phyloP scores from a whole-genome alignment of 2,797 vertebrate species.

The Percopsis omiscomaycus region DNA sequence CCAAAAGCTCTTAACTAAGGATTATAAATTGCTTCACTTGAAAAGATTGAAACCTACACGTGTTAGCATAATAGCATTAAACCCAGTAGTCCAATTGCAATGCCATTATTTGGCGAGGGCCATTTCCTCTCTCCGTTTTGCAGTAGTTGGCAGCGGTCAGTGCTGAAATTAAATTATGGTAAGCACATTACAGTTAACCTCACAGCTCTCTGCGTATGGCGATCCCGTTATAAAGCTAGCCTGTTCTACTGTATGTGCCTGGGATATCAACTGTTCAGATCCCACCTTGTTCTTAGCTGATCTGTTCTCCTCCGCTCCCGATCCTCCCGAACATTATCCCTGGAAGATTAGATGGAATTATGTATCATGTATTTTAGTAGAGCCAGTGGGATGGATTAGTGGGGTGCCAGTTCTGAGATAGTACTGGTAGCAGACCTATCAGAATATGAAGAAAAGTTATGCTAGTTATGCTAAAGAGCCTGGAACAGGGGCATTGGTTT shows the following conservation, averaged over 20 bases:
- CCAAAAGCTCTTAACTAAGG: conserved; percentile 14
- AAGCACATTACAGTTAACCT: conserved; percentile 61
- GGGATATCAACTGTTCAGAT: conserved; percentile 59
- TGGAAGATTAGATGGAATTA: conserved; percentile 74
- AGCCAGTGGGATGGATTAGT: conserved; percentile 72
- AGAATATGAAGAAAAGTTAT: conserved; percentile 45
- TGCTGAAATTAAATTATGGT: conserved; percentile 61
- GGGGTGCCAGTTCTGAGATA: conserved; percentile 62
- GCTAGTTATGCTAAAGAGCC: conserved; percentile 52
- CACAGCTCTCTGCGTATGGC: conserved; percentile 28
- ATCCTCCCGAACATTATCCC: conserved; percentile 72
- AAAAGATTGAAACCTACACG: conserved; percentile 26
- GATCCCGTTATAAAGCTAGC: conserved; percentile 49
- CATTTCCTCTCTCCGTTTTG: conserved; percentile 51
- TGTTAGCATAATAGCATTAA: conserved; percentile 50
- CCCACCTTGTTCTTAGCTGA: conserved; percentile 63
- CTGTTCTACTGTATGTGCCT: conserved; percentile 44
- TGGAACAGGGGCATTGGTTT: conserved; percentile 51
- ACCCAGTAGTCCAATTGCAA: conserved; percentile 42
- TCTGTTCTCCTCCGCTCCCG: conserved; percentile 64
- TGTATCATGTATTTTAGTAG: conserved; percentile 60
- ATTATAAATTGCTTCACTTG: conserved; percentile 47
- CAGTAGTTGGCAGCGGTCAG: conserved; percentile 60
- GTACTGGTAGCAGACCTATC: conserved; percentile 56
- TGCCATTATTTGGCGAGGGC: conserved; percentile 59